Evolutionary conservation across 2,797 vertebrate genomes (phyloP), one percentile per base, ranked within the genome.

Genomic region (Chelon auratus): DNA sequence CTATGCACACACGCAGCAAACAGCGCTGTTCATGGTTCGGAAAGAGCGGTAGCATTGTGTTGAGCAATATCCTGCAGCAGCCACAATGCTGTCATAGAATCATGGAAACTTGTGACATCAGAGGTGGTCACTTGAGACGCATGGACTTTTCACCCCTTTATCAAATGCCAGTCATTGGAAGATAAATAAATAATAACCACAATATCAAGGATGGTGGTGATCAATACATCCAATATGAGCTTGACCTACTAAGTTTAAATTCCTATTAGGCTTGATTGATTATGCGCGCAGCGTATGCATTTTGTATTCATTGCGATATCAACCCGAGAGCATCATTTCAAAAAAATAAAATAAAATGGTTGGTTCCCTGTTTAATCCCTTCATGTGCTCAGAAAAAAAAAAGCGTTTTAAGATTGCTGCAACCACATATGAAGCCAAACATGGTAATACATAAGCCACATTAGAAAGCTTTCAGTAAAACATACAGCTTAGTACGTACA

Each of bases 271-370:
- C 37, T 9, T 72, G 69, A 83, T 74, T 48, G 68, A 82, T 77
- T 62, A 69, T 50, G 15, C 1, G 0, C 61, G 33, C 5, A 61
- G 42, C 67, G 30, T 65, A 75, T 78, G 43, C 62, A 82, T 86
- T 79, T 77, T 72, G 62, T 51, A 68, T 72, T 73, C 54, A 72
- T 58, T 59, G 50, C 62, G 62, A 76, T 79, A 69, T 75, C 57
- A 76, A 72, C 30, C 24, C 24, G 3, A 26, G 24, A 33, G 30
- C 30, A 33, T 8, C 30, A 33, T 33, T 33, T 33, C 5, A 33
- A 33, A 33, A 33, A 33, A 33, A 5, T 6, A 33, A 5, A 33
- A 33, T 8, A 33, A 33, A 33, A 33, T 33, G 30, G 30, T 7
- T 6, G 13, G 47, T 80, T 52, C 51, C 2, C 11, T 48, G 7